Evolutionary conservation across 2,113 vertebrate genomes (phyloP).

Genomic region (Gorsachius goisagi): DNA sequence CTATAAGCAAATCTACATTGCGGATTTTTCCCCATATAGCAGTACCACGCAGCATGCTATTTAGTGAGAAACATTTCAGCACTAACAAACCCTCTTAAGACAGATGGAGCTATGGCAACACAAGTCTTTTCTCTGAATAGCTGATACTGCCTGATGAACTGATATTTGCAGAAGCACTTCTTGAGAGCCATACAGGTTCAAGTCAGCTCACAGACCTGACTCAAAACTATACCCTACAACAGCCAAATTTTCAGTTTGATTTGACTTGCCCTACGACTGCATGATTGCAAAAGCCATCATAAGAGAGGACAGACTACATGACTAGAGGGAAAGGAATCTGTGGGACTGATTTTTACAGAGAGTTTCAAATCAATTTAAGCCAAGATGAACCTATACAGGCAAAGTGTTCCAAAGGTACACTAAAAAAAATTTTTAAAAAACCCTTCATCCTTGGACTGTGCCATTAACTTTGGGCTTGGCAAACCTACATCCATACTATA

Average conservation of each 20-base stretch:
- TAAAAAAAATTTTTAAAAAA: neutral
- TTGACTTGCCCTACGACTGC: neutral
- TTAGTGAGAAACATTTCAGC: neutral
- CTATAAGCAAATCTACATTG: neutral
- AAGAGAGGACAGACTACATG: neutral
- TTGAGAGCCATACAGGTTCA: neutral
- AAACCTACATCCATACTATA: neutral
- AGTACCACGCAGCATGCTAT: neutral
- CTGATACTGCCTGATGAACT: neutral
- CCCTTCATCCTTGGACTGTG: neutral
- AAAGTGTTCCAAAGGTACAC: neutral
- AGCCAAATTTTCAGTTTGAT: neutral
- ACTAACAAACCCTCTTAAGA: neutral
- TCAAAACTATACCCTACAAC: neutral
- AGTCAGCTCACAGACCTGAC: neutral
- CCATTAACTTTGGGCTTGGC: neutral
- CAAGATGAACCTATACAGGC: neutral
- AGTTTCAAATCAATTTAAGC: neutral
- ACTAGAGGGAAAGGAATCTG: neutral
- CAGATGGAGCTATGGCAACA: neutral
- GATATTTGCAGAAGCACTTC: neutral
- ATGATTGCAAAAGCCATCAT: rapidly evolving
- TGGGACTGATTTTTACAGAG: neutral
- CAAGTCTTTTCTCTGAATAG: neutral
- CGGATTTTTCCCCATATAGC: neutral